These are phyloP conservation scores for Microcebus murinus DNA, from an alignment of 2,113 vertebrate species.

Conservation along the genomic window DNA sequence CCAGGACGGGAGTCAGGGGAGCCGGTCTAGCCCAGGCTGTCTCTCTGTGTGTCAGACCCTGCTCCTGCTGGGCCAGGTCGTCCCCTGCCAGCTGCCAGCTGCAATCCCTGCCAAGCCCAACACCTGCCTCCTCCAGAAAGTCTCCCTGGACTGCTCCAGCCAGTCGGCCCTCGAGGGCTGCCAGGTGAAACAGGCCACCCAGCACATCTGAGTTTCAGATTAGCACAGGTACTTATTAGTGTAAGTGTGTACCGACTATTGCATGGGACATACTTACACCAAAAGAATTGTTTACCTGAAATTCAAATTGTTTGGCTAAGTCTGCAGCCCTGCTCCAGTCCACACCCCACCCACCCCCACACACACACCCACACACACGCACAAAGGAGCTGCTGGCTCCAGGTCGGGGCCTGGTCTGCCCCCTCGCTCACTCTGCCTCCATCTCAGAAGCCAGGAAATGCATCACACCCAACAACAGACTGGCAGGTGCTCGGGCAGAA, in stretches of 20 bases:
- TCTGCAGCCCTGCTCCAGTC: too few relatives aligned
- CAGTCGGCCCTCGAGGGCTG: not conserved
- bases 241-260: too few relatives aligned
- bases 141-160: not conserved
- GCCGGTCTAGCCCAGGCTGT: too few relatives aligned
- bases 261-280: too few relatives aligned
- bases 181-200: not conserved
- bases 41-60: too few relatives aligned
- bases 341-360: too few relatives aligned
- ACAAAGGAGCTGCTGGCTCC: not conserved
- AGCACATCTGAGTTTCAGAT: not conserved
- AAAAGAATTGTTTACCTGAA: too few relatives aligned
- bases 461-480: fast-evolving
- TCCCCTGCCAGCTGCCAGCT: not conserved
- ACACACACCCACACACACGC: not conserved
- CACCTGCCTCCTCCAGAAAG: constrained; percentile 35
- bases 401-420: not conserved
- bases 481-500: fast-evolving
- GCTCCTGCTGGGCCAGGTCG: not conserved
- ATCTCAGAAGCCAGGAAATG: not conserved
- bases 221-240: not conserved
- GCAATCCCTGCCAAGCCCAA: not conserved
- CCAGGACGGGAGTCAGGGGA: too few relatives aligned
- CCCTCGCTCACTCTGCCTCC: not conserved
- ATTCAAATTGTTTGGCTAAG: too few relatives aligned